Conservation (phyloP, 2,797 vertebrate genomes). For the Periophthalmus magnuspinnatus region DNA sequence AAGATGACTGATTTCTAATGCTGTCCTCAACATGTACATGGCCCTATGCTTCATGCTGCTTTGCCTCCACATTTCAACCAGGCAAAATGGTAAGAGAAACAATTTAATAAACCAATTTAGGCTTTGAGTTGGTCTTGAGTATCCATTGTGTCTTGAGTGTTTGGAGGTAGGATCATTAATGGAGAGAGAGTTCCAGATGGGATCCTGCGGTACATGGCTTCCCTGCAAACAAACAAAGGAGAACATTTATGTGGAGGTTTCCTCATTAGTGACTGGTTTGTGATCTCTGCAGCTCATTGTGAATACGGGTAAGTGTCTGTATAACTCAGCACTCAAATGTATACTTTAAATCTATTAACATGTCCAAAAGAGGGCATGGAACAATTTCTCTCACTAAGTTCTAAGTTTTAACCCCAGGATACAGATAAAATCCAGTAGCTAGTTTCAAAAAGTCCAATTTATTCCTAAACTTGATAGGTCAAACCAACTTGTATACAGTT, state of each 20-base stretch:
- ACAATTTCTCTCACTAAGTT: too few relatives aligned
- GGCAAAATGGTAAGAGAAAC: neutral
- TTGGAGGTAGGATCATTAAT: constrained; percentile 36
- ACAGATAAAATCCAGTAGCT: neutral
- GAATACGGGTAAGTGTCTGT: constrained; percentile 23
- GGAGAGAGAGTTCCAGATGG: constrained; percentile 8
- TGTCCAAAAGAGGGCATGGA: too few relatives aligned
- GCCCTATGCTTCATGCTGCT: constrained; percentile 1
- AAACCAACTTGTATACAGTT: too few relatives aligned
- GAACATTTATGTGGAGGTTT: constrained; percentile 62
- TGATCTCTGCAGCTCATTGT: constrained; percentile 70
- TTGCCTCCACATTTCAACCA: neutral
- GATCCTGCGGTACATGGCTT: constrained; percentile 65
- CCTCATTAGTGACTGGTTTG: constrained; percentile 55
- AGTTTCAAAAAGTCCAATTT: neutral
- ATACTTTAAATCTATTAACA: neutral
- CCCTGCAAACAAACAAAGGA: constrained; percentile 31
- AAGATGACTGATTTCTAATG: neutral
- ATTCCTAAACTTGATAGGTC: neutral
- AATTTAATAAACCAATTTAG: neutral
- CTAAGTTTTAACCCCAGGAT: neutral
- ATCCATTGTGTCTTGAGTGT: constrained; percentile 14
- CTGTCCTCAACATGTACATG: constrained; percentile 8
- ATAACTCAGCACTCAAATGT: neutral
- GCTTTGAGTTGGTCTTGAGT: neutral